Evolutionary conservation across 2,797 vertebrate genomes (phyloP).

Genomic region (Sebastes steindachneri): DNA sequence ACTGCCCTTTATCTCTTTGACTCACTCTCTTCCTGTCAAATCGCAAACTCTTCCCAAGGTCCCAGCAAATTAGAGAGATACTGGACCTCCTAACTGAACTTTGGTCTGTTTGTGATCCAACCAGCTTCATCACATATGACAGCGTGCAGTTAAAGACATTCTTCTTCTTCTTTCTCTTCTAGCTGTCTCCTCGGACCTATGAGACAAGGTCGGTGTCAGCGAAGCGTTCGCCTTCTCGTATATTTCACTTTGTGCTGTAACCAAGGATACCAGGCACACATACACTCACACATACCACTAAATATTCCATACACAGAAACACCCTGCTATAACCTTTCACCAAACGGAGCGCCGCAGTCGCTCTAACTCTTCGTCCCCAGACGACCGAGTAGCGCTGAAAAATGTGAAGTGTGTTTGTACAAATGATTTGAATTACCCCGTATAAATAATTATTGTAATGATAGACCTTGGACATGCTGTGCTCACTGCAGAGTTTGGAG

Average conservation of each 20-base stretch:
- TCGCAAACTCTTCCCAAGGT: background rate
- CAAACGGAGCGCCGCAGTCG: background rate
- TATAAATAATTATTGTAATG: background rate
- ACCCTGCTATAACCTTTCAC: conserved; percentile 19
- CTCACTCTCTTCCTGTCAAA: background rate
- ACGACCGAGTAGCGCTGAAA: background rate
- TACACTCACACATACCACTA: background rate
- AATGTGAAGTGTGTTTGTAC: background rate
- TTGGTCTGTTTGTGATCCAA: background rate
- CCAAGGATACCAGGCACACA: conserved; percentile 31
- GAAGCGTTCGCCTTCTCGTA: background rate
- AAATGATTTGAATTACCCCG: background rate
- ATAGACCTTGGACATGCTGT: background rate
- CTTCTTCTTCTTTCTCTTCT: background rate
- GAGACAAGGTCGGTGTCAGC: background rate
- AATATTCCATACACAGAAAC: conserved; percentile 20
- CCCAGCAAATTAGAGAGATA: background rate
- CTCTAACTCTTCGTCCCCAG: background rate
- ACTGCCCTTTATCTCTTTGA: background rate
- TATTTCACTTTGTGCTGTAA: conserved; percentile 27
- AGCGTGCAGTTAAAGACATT: background rate
- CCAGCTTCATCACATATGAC: background rate
- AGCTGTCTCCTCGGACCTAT: background rate
- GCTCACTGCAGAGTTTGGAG: background rate
- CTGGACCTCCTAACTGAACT: background rate